A percentile compares a stretch with the other conserved stretches of the same genome.
These are phyloP conservation scores for Atlantisia rogersi DNA, from an alignment of 2,113 vertebrate species.

Conservation along the genomic window DNA sequence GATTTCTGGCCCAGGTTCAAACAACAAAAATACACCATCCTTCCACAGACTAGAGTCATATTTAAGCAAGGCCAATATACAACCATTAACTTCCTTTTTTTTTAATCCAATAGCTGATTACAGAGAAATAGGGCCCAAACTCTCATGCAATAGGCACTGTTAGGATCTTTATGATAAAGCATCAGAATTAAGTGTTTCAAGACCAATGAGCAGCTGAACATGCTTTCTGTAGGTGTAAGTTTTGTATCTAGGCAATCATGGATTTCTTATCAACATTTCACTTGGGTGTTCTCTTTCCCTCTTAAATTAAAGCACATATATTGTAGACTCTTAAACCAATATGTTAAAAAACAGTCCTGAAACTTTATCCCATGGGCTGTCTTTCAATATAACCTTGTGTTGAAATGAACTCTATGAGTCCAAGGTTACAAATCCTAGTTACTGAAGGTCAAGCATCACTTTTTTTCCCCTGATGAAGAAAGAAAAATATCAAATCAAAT, in stretches of 20 bases:
- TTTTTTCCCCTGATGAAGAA: not conserved
- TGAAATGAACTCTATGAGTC: not conserved
- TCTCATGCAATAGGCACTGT: fast-evolving
- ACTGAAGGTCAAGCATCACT: not conserved
- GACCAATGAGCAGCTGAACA: fast-evolving
- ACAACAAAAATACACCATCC: not conserved
- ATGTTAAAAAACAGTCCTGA: not conserved
- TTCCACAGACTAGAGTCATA: not conserved
- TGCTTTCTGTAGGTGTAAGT: not conserved
- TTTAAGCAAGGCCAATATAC: not conserved
- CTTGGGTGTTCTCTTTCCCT: not conserved
- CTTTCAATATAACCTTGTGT: not conserved
- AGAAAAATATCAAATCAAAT: not conserved
- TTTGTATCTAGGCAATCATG: not conserved
- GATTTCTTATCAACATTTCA: not conserved
- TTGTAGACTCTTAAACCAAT: not conserved
- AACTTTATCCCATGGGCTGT: not conserved
- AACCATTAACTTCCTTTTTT: not conserved
- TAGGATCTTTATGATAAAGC: not conserved
- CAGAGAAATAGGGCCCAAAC: not conserved
- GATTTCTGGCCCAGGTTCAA: not conserved
- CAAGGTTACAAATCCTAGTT: not conserved
- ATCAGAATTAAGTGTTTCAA: not conserved
- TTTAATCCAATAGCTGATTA: not conserved
- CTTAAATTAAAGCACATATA: not conserved